Evolutionary conservation across 1,140 invertebrate species (phyloP), one percentile per base, ranked within the genome.

Genomic region (Dendrolimus punctatus): DNA sequence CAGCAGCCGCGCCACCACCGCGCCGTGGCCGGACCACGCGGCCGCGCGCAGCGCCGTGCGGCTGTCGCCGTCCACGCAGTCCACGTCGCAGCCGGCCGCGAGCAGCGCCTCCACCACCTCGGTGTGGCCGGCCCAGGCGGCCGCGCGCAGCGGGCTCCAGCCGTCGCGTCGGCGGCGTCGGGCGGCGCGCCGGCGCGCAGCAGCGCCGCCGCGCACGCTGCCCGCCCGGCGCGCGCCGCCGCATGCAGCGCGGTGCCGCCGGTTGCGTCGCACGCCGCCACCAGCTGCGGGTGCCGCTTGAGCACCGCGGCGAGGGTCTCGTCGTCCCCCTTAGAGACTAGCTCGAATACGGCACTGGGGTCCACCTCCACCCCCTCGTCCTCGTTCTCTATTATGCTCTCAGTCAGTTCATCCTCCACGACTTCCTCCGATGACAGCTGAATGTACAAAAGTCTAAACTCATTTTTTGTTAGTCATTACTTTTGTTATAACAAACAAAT

Each of bases 111-210:
- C 92, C 3, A 98, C 96, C 1, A 98, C 94, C 88, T 97, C 95
- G 8, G 93, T 95, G 73, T 98, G 96, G 9, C 96, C 96, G 55
- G 95, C 96, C 96, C 96, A 97, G 40, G 96, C 95, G 36, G 95
- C 95, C 6, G 94, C 94, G 62, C 94, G 88, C 40, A 98, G 83
- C 4, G 96, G 95, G 43, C 96, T 98, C 91, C 97, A 95, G 8
- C 94, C 95, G 73, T 98, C 96, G 91, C 91, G 85, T 98, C 96
- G 6, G 95, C 93, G 53, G 94, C 92, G 85, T 97, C 94, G 0
- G 92, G 90, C 62, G 90, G 88, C 0, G 96, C 95, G 2, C 95
- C 94, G 4, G 93, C 93, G 0, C 69, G 66, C 5, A 89, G 64
- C 40, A 89, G 64, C 4, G 89, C 83, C 59, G 92, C 93, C 36